Conservation (phyloP, 2,113 vertebrate genomes). For the Cettia cetti region DNA sequence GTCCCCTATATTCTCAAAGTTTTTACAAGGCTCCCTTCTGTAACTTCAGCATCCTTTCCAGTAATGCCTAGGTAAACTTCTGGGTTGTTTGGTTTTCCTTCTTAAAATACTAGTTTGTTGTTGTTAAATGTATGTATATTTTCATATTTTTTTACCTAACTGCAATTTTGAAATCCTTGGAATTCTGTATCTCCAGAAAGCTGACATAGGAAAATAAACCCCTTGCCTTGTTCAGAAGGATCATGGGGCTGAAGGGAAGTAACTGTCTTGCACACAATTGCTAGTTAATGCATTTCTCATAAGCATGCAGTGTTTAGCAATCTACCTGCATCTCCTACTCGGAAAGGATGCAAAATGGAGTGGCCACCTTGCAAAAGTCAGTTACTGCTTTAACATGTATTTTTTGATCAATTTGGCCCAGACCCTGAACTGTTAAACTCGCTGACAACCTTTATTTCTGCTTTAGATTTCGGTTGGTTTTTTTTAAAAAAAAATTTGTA, state of each 20-base stretch:
- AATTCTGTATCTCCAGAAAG: background rate
- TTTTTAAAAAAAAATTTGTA: background rate
- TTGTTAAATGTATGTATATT: background rate
- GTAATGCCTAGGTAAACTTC: background rate
- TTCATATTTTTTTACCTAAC: background rate
- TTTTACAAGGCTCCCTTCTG: background rate
- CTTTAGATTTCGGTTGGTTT: background rate
- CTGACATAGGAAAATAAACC: background rate
- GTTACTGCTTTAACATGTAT: background rate
- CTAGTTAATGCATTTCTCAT: background rate
- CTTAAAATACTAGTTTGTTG: background rate
- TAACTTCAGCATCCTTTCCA: background rate
- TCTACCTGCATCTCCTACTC: background rate
- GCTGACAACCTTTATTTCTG: background rate
- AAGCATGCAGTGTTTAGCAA: background rate
- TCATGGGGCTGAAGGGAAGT: background rate
- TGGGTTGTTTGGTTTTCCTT: background rate
- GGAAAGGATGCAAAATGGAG: background rate
- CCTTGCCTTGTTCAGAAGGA: background rate
- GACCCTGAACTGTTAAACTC: background rate
- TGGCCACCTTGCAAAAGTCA: background rate
- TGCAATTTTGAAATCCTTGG: background rate
- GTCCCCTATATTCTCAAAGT: background rate
- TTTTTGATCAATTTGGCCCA: background rate
- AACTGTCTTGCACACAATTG: background rate